Evolutionary conservation across 2,797 vertebrate genomes (phyloP), one percentile per base, ranked within the genome.

Genomic region (Pitangus sulphuratus): DNA sequence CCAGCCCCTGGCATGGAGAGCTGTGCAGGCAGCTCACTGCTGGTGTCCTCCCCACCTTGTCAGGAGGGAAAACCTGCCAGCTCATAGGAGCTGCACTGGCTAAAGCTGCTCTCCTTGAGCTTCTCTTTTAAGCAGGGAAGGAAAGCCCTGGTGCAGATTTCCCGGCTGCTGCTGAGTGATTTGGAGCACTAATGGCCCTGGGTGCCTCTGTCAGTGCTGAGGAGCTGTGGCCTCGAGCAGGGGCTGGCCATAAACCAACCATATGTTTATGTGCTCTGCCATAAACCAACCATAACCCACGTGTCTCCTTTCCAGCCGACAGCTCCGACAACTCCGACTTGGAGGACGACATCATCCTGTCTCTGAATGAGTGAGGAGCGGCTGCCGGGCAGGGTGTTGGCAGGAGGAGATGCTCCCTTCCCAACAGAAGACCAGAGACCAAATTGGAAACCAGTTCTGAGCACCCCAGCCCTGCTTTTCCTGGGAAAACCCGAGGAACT

Each of bases 321-420:
- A 99, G 99, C 98, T 99, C 99, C 0, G 99, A 99, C 97, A 99
- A 98, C 98, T 99, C 99, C 2, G 99, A 99, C 98, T 98, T 99
- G 97, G 99, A 99, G 98, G 99, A 99, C 79, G 99, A 99, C 98
- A 99, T 99, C 97, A 99, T 99, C 97, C 98, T 99, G 82, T 98
- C 99, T 95, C 98, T 99, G 97, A 98, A 98, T 6, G 98, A 98
- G 94, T 98, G 98, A 98, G 90, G 71, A 90, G 57, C 6, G 35
- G 26, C 87, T 72, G 83, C 65, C 16, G 56, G 45, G 51, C 7
- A 24, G 91, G 86, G 28, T 60, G 64, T 82, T 91, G 95, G 90
- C 97, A 89, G 83, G 64, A 95, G 91, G 88, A 92, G 69, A 86
- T 0, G 37, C 81, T 96, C 64, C 91, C 39, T 94, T 96, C 93